Conservation (phyloP, 2,113 vertebrate genomes). For the Opisthocomus hoazin region DNA sequence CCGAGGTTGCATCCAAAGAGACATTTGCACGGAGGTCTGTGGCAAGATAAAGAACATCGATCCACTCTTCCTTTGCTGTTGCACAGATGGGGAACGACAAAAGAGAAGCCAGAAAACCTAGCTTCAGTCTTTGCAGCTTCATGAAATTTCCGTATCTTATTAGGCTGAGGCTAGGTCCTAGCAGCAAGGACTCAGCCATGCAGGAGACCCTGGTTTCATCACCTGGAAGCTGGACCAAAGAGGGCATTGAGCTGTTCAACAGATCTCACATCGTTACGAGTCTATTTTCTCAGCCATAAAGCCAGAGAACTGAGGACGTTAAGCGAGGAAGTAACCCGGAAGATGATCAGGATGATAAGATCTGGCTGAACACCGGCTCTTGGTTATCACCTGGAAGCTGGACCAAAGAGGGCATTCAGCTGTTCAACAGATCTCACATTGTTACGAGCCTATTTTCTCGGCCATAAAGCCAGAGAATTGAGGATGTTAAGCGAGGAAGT, state of each 20-base stretch:
- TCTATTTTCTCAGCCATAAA: neutral
- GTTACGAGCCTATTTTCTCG: too few relatives aligned
- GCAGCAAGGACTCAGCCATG: neutral
- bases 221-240: neutral
- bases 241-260: neutral
- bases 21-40: fast-evolving
- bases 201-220: neutral
- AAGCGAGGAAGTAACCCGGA: neutral
- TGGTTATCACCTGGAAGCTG: too few relatives aligned
- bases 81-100: neutral
- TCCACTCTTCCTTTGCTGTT: neutral
- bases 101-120: neutral
- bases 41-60: neutral
- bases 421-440: too few relatives aligned
- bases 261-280: fast-evolving
- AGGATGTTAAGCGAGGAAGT: neutral
- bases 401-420: too few relatives aligned
- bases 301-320: neutral
- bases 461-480: too few relatives aligned
- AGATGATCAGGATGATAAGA: neutral
- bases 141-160: fast-evolving
- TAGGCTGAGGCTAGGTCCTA: neutral
- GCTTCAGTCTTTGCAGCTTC: fast-evolving
- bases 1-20: neutral
- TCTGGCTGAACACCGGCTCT: neutral